phyloP scores from a whole-genome alignment of 2,888 invertebrate species.

The Congeria kusceri region DNA sequence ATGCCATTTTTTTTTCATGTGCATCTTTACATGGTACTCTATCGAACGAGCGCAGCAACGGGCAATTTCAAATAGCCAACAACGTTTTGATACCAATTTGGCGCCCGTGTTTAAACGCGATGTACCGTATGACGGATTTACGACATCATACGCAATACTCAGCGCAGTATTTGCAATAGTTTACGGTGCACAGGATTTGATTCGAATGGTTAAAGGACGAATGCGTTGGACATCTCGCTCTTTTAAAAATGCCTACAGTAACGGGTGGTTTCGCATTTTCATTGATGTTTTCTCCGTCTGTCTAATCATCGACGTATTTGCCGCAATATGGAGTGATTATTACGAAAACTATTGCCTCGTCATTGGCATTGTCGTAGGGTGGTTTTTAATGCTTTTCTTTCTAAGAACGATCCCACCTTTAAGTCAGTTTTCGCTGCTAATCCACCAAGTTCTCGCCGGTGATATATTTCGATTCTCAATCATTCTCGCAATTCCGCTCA shows the following conservation, averaged over 20 bases:
- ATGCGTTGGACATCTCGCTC: constrained; percentile 44
- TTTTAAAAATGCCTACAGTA: constrained; percentile 62
- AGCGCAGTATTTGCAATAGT: constrained; percentile 47
- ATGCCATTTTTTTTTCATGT: constrained; percentile 63
- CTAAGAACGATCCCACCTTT: constrained; percentile 68
- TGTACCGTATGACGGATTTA: constrained; percentile 39
- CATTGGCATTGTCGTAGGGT: not conserved
- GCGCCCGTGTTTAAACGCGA: constrained; percentile 32
- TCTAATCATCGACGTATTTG: not conserved
- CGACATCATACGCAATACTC: constrained; percentile 40
- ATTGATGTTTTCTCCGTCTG: not conserved
- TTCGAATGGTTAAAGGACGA: constrained; percentile 24
- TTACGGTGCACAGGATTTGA: constrained; percentile 47
- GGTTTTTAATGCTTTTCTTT: constrained; percentile 62
- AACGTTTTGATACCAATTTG: constrained; percentile 3
- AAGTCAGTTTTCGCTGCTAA: constrained; percentile 75
- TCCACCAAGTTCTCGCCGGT: constrained; percentile 70
- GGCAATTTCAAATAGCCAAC: constrained; percentile 12
- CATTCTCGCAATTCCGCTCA: constrained; percentile 65
- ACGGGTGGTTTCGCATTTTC: constrained; percentile 64
- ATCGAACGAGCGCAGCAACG: constrained; percentile 41
- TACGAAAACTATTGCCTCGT: constrained; percentile 9
- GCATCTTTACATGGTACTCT: constrained; percentile 58
- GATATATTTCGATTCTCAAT: constrained; percentile 69
- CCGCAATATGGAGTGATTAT: not conserved